Percentiles rank a stretch among this genome's conserved stretches.
These are phyloP conservation scores for Pachyrhynchus sulphureomaculatus DNA, from an alignment of 1,140 invertebrate genomes.

Conservation along the genomic window DNA sequence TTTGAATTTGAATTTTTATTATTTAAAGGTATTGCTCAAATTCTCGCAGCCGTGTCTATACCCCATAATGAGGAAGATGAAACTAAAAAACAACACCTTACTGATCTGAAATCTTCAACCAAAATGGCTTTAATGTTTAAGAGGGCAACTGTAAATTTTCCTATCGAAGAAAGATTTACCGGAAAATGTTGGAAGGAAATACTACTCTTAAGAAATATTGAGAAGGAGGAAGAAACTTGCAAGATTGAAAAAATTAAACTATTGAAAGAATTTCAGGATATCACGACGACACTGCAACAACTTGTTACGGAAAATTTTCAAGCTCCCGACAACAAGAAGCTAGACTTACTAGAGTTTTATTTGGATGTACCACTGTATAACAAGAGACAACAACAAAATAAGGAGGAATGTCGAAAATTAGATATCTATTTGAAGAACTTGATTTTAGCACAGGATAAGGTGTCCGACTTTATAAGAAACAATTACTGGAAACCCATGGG, in stretches of 20 bases:
- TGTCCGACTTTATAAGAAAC: conserved; percentile 55
- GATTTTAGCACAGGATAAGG: conserved; percentile 56
- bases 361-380: conserved; percentile 55
- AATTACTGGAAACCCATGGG: conserved; percentile 47
- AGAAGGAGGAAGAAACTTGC: conserved; percentile 40
- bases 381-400: conserved; percentile 53
- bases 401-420: conserved; percentile 54
- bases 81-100: conserved; percentile 18
- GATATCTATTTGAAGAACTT: conserved; percentile 53
- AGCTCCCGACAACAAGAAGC: conserved; percentile 53
- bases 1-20: too few species aligned
- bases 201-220: conserved; percentile 52
- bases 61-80: conserved; percentile 19
- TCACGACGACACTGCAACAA: conserved; percentile 50
- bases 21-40: not conserved
- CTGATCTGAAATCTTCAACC: conserved; percentile 17
- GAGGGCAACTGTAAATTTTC: conserved; percentile 38
- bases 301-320: conserved; percentile 59
- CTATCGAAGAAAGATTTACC: conserved; percentile 38
- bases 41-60: conserved; percentile 3
- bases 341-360: conserved; percentile 60
- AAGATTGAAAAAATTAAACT: conserved; percentile 37
- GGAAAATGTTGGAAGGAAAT: conserved; percentile 56
- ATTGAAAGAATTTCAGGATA: conserved; percentile 41
- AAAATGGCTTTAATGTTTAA: conserved; percentile 41